phyloP scores from a whole-genome alignment of 2,888 invertebrate species.

The Stratiomys singularior region DNA sequence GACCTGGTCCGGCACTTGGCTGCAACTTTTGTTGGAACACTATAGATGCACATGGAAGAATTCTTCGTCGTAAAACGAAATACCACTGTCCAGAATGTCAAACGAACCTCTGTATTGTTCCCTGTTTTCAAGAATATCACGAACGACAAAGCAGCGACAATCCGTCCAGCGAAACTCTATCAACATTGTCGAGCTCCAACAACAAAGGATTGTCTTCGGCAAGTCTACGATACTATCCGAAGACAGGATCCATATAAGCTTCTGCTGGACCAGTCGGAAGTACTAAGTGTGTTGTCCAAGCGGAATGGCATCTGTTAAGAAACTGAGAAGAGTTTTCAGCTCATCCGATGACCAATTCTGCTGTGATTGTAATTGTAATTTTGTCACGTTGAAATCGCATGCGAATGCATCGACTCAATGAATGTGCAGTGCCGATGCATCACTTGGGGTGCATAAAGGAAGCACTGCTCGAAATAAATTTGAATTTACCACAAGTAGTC shows the following conservation, averaged over 20 bases:
- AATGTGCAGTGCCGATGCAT: slow-evolving; percentile 1
- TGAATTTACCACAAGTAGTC: slow-evolving; percentile 28
- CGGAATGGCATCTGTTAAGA: background rate
- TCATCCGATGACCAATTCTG: slow-evolving; percentile 21
- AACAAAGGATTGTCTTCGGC: slow-evolving; percentile 51
- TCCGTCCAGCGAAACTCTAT: slow-evolving; percentile 54
- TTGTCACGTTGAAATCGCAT: slow-evolving; percentile 23
- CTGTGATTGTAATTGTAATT: slow-evolving; percentile 22
- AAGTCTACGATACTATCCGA: slow-evolving; percentile 59
- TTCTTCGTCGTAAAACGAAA: slow-evolving; percentile 85
- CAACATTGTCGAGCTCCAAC: slow-evolving; percentile 52
- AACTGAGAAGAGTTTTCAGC: background rate
- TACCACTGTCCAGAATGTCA: slow-evolving; percentile 92
- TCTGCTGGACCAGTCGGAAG: slow-evolving; percentile 41
- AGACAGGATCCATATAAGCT: slow-evolving; percentile 64
- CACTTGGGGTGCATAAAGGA: slow-evolving; percentile 25
- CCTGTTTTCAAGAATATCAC: slow-evolving; percentile 88
- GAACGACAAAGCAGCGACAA: slow-evolving; percentile 69
- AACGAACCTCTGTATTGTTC: slow-evolving; percentile 88
- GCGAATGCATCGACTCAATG: slow-evolving; percentile 1
- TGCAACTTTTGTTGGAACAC: slow-evolving; percentile 94
- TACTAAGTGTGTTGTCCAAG: background rate
- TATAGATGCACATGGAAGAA: slow-evolving; percentile 83
- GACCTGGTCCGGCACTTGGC: slow-evolving; percentile 85
- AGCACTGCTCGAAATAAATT: slow-evolving; percentile 17